Percentiles rank a stretch among this genome's conserved stretches.
Conservation (phyloP, 1,140 invertebrate genomes). For the Bilobella aurantiaca region DNA sequence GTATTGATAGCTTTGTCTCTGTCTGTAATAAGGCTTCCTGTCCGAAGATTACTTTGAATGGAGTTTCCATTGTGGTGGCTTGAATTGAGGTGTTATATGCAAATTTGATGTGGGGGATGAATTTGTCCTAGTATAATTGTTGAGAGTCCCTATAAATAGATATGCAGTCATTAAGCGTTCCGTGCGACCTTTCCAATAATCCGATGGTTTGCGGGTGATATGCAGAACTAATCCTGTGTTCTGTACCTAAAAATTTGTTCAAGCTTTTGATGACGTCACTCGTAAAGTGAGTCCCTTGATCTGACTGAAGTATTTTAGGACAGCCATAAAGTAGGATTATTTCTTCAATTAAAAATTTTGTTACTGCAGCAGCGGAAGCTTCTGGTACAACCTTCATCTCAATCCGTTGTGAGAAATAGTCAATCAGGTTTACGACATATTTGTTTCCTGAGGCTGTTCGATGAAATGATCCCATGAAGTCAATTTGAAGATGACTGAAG, state of each 20-base stretch:
- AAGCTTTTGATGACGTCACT: neutral
- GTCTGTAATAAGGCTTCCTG: slow-evolving; percentile 24
- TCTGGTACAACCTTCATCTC: neutral
- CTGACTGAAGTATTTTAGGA: neutral
- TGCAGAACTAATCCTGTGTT: neutral
- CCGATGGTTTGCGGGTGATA: neutral
- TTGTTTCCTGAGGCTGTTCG: neutral
- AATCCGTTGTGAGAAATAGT: neutral
- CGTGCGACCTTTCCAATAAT: neutral
- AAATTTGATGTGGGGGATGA: slow-evolving; percentile 34
- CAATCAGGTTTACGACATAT: slow-evolving; percentile 2
- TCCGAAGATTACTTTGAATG: slow-evolving; percentile 36
- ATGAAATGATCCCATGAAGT: slow-evolving; percentile 7
- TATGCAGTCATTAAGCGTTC: neutral
- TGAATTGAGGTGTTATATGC: slow-evolving; percentile 35
- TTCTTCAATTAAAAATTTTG: slow-evolving; percentile 17
- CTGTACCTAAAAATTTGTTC: neutral
- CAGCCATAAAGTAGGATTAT: slow-evolving; percentile 7
- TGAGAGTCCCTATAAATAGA: slow-evolving; percentile 31
- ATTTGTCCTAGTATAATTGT: slow-evolving; percentile 37
- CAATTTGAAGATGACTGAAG: neutral
- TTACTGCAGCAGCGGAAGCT: neutral
- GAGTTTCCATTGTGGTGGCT: slow-evolving; percentile 26
- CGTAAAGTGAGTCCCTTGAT: neutral
- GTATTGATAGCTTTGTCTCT: slow-evolving; percentile 15